Evolutionary conservation across 2,113 vertebrate species (phyloP), one percentile per base, ranked within the genome.

Genomic region (Emberiza fucata): DNA sequence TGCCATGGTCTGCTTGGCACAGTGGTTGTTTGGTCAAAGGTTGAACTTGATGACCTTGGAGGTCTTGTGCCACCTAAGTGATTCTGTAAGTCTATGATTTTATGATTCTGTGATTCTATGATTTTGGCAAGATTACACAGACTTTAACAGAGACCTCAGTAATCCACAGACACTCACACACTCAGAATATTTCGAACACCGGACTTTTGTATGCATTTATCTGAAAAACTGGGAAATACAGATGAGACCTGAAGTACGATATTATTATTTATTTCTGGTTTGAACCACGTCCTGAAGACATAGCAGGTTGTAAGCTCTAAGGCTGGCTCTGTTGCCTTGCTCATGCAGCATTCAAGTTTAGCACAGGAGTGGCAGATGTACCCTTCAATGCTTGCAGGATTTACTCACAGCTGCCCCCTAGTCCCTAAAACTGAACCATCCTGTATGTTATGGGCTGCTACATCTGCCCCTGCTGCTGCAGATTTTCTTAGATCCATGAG

Each of bases 151-250:
- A 76, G 73, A 68, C 20, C n/a, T 64, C 57, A 72, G 44, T 40
- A 94, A 90, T 12, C n/a, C 33, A 57, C 1, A 54, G 45, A 57
- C 10, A 87, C 3, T 5, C 16, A 70, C 19, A 42, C 24, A 53
- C 5, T 42, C 10, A 20, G 9, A 59, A 35, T 4, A 44, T 63
- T 80, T 78, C 8, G 3, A 82, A 65, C 27, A 48, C 5, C 25
- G 66, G 54, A 50, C 8, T 77, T 76, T 3, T 0, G 0, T 15
- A 51, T 5, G 14, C 14, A 29, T 81, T 91, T 69, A 75, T 29
- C 37, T 65, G 45, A 79, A 92, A 95, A 84, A 79, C 0, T 53
- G 37, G 20, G 44, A 85, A 81, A 94, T n/a, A 66, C 3, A 69
- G n/a, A 40, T 47, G 29, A 86, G 24, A 81, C 5, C 6, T 68